These are phyloP conservation scores for Drosophila chauvacae DNA, from an alignment of 1,140 invertebrate genomes.

Conservation along the genomic window DNA sequence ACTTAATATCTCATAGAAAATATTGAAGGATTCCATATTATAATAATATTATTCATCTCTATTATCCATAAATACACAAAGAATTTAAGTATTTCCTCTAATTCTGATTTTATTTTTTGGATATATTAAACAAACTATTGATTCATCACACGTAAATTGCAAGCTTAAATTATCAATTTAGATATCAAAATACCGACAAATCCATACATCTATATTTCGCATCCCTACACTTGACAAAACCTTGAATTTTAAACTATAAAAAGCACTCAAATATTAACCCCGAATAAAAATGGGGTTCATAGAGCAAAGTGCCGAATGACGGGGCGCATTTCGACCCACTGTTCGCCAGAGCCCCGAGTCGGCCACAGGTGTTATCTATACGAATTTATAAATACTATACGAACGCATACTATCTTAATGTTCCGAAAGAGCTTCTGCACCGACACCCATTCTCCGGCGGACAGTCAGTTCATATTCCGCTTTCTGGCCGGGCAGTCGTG, in stretches of 20 bases:
- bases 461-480: conserved; percentile 31
- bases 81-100: too few species aligned
- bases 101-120: too few species aligned
- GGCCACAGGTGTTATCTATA: conserved; percentile 12
- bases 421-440: conserved; percentile 24
- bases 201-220: neutral
- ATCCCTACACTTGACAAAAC: neutral
- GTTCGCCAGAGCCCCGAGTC: conserved; percentile 5
- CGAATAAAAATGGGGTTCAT: neutral
- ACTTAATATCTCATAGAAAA: too few species aligned
- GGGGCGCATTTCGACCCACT: conserved; percentile 5
- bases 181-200: too few species aligned
- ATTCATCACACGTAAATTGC: too few species aligned
- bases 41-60: too few species aligned
- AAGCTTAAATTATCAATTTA: too few species aligned
- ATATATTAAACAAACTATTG: too few species aligned
- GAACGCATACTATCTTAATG: conserved; percentile 20
- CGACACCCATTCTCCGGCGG: neutral
- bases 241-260: neutral
- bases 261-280: neutral
- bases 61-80: too few species aligned
- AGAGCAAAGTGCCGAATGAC: conserved; percentile 13
- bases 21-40: too few species aligned
- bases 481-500: conserved; percentile 6
- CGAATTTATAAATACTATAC: conserved; percentile 50